A percentile compares a stretch with the other conserved stretches of the same genome.
These are phyloP conservation scores for Andrena chrysosceles DNA, from an alignment of 2,888 invertebrate genomes.

Conservation along the genomic window DNA sequence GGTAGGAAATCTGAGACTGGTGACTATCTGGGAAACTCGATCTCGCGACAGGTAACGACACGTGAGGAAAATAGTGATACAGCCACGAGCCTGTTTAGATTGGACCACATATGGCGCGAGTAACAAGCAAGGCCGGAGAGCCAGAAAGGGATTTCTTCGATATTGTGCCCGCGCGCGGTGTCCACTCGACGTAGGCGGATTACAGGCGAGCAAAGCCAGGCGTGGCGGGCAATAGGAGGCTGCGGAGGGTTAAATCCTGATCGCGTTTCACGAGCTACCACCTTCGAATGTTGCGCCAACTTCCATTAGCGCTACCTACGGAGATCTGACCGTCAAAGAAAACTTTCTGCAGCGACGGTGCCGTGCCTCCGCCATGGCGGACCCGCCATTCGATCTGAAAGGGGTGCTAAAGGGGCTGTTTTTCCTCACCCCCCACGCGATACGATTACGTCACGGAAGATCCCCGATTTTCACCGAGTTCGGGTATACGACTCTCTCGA, in stretches of 20 bases:
- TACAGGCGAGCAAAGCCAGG: conserved; percentile 56
- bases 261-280: conserved; percentile 84
- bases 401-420: conserved; percentile 60
- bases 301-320: conserved; percentile 80
- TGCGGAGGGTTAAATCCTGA: conserved; percentile 75
- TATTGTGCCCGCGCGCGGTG: conserved; percentile 48
- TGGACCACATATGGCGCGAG: conserved; percentile 38
- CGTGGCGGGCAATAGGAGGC: conserved; percentile 26
- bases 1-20: neutral
- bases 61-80: conserved; percentile 61
- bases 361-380: conserved; percentile 48
- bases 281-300: conserved; percentile 80
- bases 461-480: conserved; percentile 17
- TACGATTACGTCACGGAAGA: conserved; percentile 74
- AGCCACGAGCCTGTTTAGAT: conserved; percentile 1
- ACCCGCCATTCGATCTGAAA: conserved; percentile 61
- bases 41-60: conserved; percentile 56
- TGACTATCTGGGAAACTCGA: conserved; percentile 44
- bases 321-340: conserved; percentile 76
- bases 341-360: conserved; percentile 66
- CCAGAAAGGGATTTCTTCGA: conserved; percentile 48
- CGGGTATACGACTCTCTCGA: conserved; percentile 1
- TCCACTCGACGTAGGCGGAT: conserved; percentile 75
- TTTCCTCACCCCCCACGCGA: conserved; percentile 41
- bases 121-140: conserved; percentile 17